A percentile compares a stretch with the other conserved stretches of the same genome.
Evolutionary conservation across 2,113 vertebrate species (phyloP).

Genomic region (Heptranchias perlo): DNA sequence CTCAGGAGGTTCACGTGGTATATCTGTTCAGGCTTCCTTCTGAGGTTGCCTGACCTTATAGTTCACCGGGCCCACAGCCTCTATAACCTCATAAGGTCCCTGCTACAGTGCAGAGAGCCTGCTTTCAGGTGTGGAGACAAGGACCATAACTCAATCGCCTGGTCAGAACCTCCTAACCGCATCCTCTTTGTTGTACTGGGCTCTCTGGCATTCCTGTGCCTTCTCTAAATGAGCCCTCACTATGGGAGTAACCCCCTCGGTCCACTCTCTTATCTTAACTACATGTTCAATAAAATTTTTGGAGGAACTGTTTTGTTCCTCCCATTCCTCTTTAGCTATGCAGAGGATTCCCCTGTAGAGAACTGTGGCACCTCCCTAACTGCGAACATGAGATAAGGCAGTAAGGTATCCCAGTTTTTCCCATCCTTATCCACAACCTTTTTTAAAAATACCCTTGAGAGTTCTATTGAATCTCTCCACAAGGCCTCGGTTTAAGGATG

Average conservation of each 20-base stretch:
- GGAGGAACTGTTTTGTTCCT: not conserved
- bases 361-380: not conserved
- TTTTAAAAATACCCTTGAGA: not conserved
- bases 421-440: no score
- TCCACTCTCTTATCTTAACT: no score
- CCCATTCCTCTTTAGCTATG: not conserved
- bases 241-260: not conserved
- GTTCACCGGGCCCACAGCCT: no score
- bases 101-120: not conserved
- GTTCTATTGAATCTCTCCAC: not conserved
- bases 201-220: not conserved
- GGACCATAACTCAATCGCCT: not conserved
- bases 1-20: no score
- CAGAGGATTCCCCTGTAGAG: not conserved
- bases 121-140: not conserved
- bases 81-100: not conserved
- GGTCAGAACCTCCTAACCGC: not conserved
- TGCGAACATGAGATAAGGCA: no score
- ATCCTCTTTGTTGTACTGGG: no score
- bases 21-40: no score
- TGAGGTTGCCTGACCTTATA: no score
- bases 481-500: not conserved
- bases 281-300: not conserved
- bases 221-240: not conserved
- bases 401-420: no score